Evolutionary conservation across 1,140 invertebrate species (phyloP), one percentile per base, ranked within the genome.

Genomic region (Paraescarpia echinospica): DNA sequence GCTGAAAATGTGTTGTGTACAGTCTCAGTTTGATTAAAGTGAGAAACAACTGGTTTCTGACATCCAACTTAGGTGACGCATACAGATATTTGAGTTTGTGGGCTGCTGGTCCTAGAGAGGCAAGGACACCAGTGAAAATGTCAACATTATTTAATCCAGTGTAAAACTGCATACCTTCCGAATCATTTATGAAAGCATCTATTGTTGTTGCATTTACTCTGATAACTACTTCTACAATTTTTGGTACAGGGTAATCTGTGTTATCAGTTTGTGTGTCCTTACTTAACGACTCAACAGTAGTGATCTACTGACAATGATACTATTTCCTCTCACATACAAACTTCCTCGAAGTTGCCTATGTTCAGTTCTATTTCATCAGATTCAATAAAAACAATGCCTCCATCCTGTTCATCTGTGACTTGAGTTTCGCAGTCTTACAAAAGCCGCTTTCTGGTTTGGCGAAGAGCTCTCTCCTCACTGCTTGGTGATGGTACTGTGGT

Each of bases 191-290:
- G 92, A 97, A 97, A 95, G 91, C 59, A 12, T 93, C 97, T 8
- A n/a, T 97, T 91, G 96, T 96, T 91, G 96, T 97, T 0, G 93
- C 97, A 1, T 95, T 96, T 89, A 97, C 97, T n/a, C n/a, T n/a
- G n/a, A n/a, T n/a, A n/a, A n/a, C n/a, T n/a, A n/a, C n/a, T n/a
- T n/a, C n/a, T 33, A 97, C 97, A 14, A 95, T 96, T 18, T 96
- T 97, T 41, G 97, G 97, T 77, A 97, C 97, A 0, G n/a, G 34
- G 89, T 89, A 1, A 89, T 33, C n/a, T 12, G 34, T 89, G 89
- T 6, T 89, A 27, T 89, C 89, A n/a, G n/a, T n/a, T n/a, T n/a
- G n/a, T n/a, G n/a, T n/a, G n/a, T n/a, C n/a, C n/a, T n/a, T n/a
- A n/a, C 34, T 89, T 34, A 12, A 34, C 89, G 31, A 6, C 9